These are phyloP conservation scores for Ruditapes philippinarum DNA, from an alignment of 1,140 invertebrate genomes.

Conservation along the genomic window DNA sequence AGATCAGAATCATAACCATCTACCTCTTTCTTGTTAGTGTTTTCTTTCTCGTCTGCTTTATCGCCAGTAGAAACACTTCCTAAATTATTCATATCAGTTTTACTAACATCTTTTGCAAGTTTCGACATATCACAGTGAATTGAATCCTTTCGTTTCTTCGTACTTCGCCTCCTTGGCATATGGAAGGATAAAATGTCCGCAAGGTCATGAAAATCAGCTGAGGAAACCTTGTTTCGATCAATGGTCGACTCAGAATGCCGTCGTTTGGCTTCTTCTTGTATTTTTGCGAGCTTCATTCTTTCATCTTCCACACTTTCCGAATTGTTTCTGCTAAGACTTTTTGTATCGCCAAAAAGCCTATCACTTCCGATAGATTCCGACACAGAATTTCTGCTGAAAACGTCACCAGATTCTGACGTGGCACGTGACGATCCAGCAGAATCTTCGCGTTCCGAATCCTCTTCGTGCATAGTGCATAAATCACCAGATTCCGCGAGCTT, in stretches of 20 bases:
- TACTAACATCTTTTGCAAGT: too few species aligned
- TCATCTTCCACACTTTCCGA: constrained; percentile 38
- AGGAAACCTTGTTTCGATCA: background rate
- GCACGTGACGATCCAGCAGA: constrained; percentile 39
- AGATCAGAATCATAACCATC: background rate
- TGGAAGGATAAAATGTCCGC: background rate
- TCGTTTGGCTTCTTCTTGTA: constrained; percentile 47
- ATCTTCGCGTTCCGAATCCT: constrained; percentile 42
- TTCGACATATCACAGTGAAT: background rate
- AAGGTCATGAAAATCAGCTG: constrained; percentile 9
- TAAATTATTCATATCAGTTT: background rate
- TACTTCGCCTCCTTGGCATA: background rate
- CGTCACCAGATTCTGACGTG: constrained; percentile 48
- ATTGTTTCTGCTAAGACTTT: constrained; percentile 17
- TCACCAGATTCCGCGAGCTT: constrained; percentile 22
- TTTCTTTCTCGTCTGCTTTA: background rate
- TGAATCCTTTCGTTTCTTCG: background rate
- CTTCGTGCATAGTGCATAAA: constrained; percentile 61
- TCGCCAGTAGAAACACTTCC: background rate
- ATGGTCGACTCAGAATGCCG: constrained; percentile 53
- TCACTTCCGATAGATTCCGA: constrained; percentile 35
- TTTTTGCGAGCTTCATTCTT: constrained; percentile 24
- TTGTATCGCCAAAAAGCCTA: background rate
- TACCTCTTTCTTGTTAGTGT: too few species aligned
- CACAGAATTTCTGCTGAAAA: constrained; percentile 4